These are phyloP conservation scores for Patiria pectinifera DNA, from an alignment of 53 echinoderm and acorn worm genomes.

Conservation along the genomic window DNA sequence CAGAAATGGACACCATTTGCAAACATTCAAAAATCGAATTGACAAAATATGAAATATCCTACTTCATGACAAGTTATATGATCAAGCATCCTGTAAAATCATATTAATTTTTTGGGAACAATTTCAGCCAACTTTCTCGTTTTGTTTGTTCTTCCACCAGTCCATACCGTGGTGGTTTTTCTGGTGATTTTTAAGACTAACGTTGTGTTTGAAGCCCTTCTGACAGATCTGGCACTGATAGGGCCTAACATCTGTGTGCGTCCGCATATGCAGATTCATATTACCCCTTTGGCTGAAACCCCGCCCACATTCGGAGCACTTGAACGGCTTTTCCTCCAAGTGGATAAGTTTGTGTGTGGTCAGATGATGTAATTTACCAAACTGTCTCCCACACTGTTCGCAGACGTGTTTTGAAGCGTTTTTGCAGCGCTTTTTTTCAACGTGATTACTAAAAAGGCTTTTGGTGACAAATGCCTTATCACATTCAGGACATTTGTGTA, in stretches of 20 bases:
- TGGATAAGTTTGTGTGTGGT: constrained; percentile 69
- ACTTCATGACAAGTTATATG: too few species aligned
- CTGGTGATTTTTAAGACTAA: constrained; percentile 78
- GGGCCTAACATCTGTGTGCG: constrained; percentile 76
- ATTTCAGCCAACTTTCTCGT: background rate
- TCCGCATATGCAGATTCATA: constrained; percentile 75
- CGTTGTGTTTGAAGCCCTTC: constrained; percentile 74
- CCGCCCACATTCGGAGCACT: constrained; percentile 76
- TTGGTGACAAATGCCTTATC: constrained; percentile 44
- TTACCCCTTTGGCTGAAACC: constrained; percentile 77
- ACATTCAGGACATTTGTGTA: constrained; percentile 61
- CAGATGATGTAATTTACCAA: constrained; percentile 40
- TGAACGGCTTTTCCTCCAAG: constrained; percentile 75
- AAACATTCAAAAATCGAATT: too few species aligned
- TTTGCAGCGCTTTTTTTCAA: constrained; percentile 54
- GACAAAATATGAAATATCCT: too few species aligned
- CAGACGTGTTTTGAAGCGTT: constrained; percentile 53
- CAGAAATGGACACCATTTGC: too few species aligned
- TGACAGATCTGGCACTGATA: constrained; percentile 76
- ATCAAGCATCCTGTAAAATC: too few species aligned
- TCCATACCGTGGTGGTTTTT: constrained; percentile 74
- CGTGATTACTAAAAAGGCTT: constrained; percentile 50
- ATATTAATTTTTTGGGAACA: background rate
- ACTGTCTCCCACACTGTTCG: constrained; percentile 72
- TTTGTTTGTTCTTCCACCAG: constrained; percentile 50